Conservation (phyloP, 2,888 invertebrate genomes). For the Athalia rosae region DNA sequence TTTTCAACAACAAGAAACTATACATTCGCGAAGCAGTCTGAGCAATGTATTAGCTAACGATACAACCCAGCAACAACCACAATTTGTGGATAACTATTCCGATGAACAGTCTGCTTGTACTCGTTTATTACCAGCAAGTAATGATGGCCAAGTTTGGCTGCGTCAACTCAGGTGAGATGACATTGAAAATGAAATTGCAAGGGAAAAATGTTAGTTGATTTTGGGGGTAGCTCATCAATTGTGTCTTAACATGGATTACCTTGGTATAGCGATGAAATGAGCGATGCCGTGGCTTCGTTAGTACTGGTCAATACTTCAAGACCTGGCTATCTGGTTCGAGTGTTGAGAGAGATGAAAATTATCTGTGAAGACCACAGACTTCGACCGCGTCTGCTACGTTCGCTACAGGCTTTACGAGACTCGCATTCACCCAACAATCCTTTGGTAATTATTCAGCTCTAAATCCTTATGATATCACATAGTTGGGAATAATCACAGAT, state of each 20-base stretch:
- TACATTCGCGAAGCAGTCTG: slow-evolving; percentile 57
- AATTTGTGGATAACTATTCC: slow-evolving; percentile 65
- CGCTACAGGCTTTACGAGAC: slow-evolving; percentile 61
- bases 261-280: slow-evolving; percentile 61
- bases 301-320: slow-evolving; percentile 60
- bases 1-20: slow-evolving; percentile 57
- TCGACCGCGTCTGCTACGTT: slow-evolving; percentile 61
- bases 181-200: no score
- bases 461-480: slow-evolving; percentile 6
- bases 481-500: background rate
- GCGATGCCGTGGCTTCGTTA: slow-evolving; percentile 60
- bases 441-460: slow-evolving; percentile 55
- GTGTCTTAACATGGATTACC: slow-evolving; percentile 4
- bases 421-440: slow-evolving; percentile 60
- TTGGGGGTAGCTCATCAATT: slow-evolving; percentile 18
- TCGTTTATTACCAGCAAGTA: slow-evolving; percentile 53
- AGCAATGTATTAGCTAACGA: slow-evolving; percentile 65
- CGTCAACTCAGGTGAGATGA: slow-evolving; percentile 58
- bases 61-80: slow-evolving; percentile 58
- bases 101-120: slow-evolving; percentile 63
- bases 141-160: slow-evolving; percentile 59
- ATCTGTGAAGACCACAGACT: slow-evolving; percentile 65
- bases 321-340: slow-evolving; percentile 63
- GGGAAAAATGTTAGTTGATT: background rate
- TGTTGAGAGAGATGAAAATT: slow-evolving; percentile 62